These are phyloP conservation scores for Tetramorium alpestre DNA, from an alignment of 1,140 invertebrate genomes.

Conservation along the genomic window DNA sequence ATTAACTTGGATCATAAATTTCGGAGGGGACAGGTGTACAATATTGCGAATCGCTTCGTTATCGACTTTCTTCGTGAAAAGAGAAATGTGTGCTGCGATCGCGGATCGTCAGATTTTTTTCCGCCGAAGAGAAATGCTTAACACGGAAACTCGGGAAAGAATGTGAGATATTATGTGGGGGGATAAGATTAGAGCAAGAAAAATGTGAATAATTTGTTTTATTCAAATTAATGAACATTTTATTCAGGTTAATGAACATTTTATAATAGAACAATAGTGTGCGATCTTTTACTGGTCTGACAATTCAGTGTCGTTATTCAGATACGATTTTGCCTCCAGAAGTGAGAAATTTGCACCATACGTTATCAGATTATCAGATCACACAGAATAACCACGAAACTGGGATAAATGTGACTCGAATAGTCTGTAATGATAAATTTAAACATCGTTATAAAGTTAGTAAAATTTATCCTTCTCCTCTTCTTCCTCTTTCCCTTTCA, in stretches of 20 bases:
- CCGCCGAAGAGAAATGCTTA: constrained; percentile 16
- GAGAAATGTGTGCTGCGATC: constrained; percentile 4
- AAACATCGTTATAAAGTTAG: not conserved
- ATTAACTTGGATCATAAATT: constrained; percentile 34
- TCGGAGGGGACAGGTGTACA: not conserved
- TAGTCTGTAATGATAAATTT: not conserved
- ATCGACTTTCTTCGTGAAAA: constrained; percentile 30
- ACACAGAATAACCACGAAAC: not conserved
- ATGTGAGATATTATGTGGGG: not conserved
- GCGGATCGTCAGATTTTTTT: constrained; percentile 27
- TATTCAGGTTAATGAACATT: not conserved
- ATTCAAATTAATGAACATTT: not conserved
- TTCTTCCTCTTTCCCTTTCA: not conserved
- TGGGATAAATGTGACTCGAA: not conserved
- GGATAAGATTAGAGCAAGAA: not conserved
- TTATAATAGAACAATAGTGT: not conserved
- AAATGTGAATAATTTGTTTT: not conserved
- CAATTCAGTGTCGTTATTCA: not conserved
- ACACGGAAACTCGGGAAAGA: not conserved
- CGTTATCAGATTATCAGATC: not conserved
- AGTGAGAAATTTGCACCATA: not conserved
- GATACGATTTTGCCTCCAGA: not conserved
- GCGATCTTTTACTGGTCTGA: not conserved
- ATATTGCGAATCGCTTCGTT: not conserved
- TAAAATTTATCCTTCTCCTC: not conserved